These are phyloP conservation scores for Calephelis virginiensis DNA, from an alignment of 1,140 invertebrate genomes.

Conservation along the genomic window DNA sequence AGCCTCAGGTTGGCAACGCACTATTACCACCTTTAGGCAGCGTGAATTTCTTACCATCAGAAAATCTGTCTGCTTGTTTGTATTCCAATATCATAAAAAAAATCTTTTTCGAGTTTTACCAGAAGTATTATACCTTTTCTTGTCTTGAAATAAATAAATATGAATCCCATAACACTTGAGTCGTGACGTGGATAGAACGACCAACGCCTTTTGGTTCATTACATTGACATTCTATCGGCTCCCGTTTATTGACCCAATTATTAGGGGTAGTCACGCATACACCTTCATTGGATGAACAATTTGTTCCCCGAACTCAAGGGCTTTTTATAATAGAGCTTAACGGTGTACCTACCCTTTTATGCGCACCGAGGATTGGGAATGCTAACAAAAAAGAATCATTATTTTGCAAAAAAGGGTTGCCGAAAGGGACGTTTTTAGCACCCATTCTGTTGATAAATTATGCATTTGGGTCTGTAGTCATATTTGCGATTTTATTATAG, in stretches of 20 bases:
- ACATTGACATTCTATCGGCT: conserved; percentile 17
- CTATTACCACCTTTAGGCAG: no score
- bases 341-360: conserved; percentile 17
- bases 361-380: conserved; percentile 8
- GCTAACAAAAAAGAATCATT: conserved; percentile 17
- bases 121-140: no score
- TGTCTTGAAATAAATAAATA: conserved; percentile 10
- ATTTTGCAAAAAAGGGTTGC: conserved; percentile 16
- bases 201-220: conserved; percentile 11
- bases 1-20: no score
- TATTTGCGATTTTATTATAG: background rate
- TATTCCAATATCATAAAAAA: no score
- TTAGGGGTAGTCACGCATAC: conserved; percentile 27
- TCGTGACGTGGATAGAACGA: conserved; percentile 10
- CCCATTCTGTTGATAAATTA: conserved; percentile 10
- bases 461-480: background rate
- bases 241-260: conserved; percentile 28
- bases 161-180: conserved; percentile 12
- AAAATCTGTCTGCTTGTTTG: no score
- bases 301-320: conserved; percentile 21
- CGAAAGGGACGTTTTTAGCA: conserved; percentile 18
- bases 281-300: conserved; percentile 25
- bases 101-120: no score
- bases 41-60: no score
- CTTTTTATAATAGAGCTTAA: conserved; percentile 18